Evolutionary conservation across 1,140 invertebrate genomes (phyloP), one percentile per base, ranked within the genome.

Genomic region (Neodiprion fabricii): DNA sequence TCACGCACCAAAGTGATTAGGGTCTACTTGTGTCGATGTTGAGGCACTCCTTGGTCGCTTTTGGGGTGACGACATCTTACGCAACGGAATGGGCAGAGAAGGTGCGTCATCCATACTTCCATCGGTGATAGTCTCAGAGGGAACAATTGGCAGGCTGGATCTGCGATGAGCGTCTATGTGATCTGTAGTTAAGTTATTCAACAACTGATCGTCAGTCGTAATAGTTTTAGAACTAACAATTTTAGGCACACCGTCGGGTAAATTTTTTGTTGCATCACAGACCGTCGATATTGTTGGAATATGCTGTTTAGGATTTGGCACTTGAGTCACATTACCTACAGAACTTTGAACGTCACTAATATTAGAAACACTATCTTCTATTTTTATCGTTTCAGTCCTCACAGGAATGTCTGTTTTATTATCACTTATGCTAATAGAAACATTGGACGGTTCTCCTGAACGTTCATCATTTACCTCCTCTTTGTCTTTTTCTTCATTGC

Each of bases 21-120:
- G 92, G 85, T 95, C 94, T 73, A 94, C 94, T 91, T 94, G 94
- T 17, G 93, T 94, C 73, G 93, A 94, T 28, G 93, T 95, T 61
- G 93, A 94, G 77, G 93, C 92, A 89, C 93, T 94, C 83, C 92
- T 89, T 76, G 93, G 92, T 87, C 93, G 87, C 85, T 93, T 92
- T 70, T 91, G 90, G 48, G 91, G 92, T 71, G 88, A 88, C 75
- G 85, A 86, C 77, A 78, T 86, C 79, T 81, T 87, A 81, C 78
- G 77, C 79, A 79, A 77, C 17, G 79, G 83, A 75, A 81, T 77
- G 72, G 83, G 82, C 70, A 85, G 72, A 72, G 91, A 91, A 72
- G 77, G 80, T 75, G 83, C 81, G 75, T 87, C 83, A 67, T 82
- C 78, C 17, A 79, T 79, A 75, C 83, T 84, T 66, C 75, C 78